phyloP scores from a whole-genome alignment of 2,888 invertebrate species.

The Morpho helenor region DNA sequence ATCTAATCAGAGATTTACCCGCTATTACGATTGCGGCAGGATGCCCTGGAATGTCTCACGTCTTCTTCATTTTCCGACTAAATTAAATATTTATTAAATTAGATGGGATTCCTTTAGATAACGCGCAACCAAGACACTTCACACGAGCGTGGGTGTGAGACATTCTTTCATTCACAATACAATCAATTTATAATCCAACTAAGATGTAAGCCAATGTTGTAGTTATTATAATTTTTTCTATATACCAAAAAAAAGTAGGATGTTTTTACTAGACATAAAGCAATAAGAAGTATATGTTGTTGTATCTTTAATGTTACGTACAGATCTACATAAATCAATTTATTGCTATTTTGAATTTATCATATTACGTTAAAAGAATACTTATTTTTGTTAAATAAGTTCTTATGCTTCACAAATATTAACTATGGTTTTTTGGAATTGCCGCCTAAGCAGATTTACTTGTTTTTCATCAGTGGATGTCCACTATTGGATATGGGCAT shows the following conservation, averaged over 20 bases:
- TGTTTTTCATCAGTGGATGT: too few species aligned
- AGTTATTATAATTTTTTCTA: neutral
- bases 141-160: slow-evolving; percentile 39
- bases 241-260: neutral
- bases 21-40: slow-evolving; percentile 58
- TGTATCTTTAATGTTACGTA: too few species aligned
- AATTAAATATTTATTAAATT: slow-evolving; percentile 73
- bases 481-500: too few species aligned
- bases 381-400: too few species aligned
- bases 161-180: slow-evolving; percentile 15
- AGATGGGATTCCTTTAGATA: slow-evolving; percentile 63
- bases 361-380: too few species aligned
- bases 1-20: slow-evolving; percentile 73
- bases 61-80: slow-evolving; percentile 52
- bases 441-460: too few species aligned
- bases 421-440: too few species aligned
- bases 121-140: slow-evolving; percentile 40
- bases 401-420: too few species aligned
- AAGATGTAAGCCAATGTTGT: slow-evolving; percentile 4
- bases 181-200: slow-evolving; percentile 3
- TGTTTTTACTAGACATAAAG: neutral
- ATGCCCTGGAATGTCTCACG: slow-evolving; percentile 43
- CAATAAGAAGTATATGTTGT: too few species aligned
- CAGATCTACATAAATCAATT: too few species aligned
- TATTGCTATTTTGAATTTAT: too few species aligned